Evolutionary conservation across 2,888 invertebrate genomes (phyloP).

Genomic region (Peribatodes rhomboidaria): DNA sequence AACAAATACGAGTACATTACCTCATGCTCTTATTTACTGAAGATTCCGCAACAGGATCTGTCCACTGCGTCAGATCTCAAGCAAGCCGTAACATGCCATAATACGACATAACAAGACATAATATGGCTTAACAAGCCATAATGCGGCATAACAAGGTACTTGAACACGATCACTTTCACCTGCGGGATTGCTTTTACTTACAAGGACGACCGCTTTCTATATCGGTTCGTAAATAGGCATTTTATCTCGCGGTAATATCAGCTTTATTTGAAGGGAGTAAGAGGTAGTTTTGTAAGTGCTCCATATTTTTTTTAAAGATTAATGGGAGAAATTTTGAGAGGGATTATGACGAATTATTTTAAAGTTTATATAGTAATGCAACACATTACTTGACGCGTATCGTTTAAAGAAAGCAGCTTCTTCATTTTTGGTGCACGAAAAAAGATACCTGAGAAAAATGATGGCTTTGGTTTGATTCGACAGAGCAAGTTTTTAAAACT

Average conservation of each 20-base stretch:
- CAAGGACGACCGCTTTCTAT: conserved; percentile 78
- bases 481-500: too few species aligned
- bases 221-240: conserved; percentile 3
- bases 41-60: conserved; percentile 15
- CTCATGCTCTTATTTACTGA: conserved; percentile 7
- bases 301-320: neutral
- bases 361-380: too few species aligned
- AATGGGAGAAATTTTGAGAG: conserved; percentile 23
- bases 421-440: neutral
- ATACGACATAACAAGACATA: neutral
- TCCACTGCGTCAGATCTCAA: conserved; percentile 7
- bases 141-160: conserved; percentile 28
- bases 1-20: conserved; percentile 10
- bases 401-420: neutral
- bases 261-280: conserved; percentile 12
- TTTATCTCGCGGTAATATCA: conserved; percentile 10
- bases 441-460: neutral
- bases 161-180: conserved; percentile 66
- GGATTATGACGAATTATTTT: conserved; percentile 14
- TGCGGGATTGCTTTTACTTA: conserved; percentile 65
- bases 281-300: neutral
- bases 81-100: conserved; percentile 20
- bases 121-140: conserved; percentile 11
- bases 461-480: too few species aligned
- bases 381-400: neutral